Evolutionary conservation across 2,888 invertebrate genomes (phyloP).

Genomic region (Habrosyne pyritoides): DNA sequence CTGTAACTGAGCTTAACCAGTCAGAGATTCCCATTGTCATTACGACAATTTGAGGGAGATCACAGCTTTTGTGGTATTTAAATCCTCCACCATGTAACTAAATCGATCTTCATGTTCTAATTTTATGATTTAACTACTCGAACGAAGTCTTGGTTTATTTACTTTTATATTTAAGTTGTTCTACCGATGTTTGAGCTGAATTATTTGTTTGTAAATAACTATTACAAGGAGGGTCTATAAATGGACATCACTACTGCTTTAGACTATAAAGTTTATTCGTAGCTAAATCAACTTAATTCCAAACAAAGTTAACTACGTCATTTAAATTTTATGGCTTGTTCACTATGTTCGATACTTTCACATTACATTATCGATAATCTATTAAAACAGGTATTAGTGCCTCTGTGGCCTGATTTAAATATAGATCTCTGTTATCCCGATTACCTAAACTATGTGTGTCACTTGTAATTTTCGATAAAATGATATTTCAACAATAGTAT

Average conservation of each 20-base stretch:
- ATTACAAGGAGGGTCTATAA: no score
- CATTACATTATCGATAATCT: neutral
- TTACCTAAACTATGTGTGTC: neutral
- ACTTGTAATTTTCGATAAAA: no score
- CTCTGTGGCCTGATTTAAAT: neutral
- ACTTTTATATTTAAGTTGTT: neutral
- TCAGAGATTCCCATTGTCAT: constrained; percentile 24
- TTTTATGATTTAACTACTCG: constrained; percentile 9
- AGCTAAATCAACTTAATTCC: neutral
- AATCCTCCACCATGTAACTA: constrained; percentile 14
- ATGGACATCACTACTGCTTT: no score
- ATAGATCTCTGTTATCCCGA: neutral
- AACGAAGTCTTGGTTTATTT: constrained; percentile 8
- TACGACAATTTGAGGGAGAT: constrained; percentile 20
- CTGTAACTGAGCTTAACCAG: constrained; percentile 24
- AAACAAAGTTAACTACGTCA: neutral
- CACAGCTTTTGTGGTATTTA: constrained; percentile 21
- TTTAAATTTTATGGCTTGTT: neutral
- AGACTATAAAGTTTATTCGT: no score
- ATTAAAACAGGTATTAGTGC: neutral
- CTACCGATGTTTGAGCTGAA: no score
- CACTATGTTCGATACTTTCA: neutral
- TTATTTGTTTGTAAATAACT: no score
- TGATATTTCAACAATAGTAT: no score
- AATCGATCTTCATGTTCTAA: constrained; percentile 6